Evolutionary conservation across 1,140 invertebrate species (phyloP), one percentile per base, ranked within the genome.

Genomic region (Drosophila ohnishii): DNA sequence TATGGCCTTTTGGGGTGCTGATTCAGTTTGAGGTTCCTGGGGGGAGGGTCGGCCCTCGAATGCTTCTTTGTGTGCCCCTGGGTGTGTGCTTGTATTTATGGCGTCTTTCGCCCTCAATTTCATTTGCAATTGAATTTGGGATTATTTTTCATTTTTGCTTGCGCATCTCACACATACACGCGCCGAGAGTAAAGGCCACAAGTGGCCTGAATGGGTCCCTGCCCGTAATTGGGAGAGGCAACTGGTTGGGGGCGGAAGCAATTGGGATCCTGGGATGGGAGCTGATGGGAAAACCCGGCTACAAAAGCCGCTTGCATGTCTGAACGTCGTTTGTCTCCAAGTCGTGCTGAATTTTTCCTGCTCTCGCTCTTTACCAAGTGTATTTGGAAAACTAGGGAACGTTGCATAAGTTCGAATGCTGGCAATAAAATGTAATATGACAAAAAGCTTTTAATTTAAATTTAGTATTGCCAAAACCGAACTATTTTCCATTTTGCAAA

Each of bases 71-170:
- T 75, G 44, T 65, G 37, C 48, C 34, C 37, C 10, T 75, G 28
- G 65, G 44, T 69, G 35, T 73, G 69, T 67, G 47, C 75, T 45
- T 77, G 76, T 80, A 77, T 87, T 83, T 78, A 84, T 81, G 67
- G 75, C 69, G 82, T 79, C 57, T 80, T 87, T 84, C 63, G 80
- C 84, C 83, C 84, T 87, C 84, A 87, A 87, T 87, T 87, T 87
- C 84, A 86, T 87, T 87, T 84, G 84, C 84, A 87, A 87, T 87
- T 87, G 84, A 87, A 87, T 87, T 87, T 88, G 84, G 84, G 77
- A 87, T 87, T 87, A 87, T 88, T 87, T 88, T 87, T 87, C 80
- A 87, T 87, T 87, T 88, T 80, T 79, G 75, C 73, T 78, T 84
- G 75, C 76, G 73, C 73, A 80, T 80, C 82, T 75, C 62, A 55